Evolutionary conservation across 2,797 vertebrate genomes (phyloP).

Genomic region (Champsocephalus gunnari): DNA sequence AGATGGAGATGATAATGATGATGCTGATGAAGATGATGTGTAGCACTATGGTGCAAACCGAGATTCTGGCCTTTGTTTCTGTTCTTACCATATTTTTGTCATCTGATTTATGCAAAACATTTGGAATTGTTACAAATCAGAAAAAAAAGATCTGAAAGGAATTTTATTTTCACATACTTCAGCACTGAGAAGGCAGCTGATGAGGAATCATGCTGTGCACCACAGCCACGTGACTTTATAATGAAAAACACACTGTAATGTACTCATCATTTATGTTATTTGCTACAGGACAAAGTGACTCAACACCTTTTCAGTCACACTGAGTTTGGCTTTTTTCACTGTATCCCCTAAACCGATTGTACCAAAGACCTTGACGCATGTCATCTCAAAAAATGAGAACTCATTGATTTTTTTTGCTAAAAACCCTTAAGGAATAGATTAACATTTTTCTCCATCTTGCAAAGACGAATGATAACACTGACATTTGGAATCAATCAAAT

Average conservation of each 20-base stretch:
- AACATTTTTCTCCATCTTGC: constrained; percentile 11
- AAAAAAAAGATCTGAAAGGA: constrained; percentile 29
- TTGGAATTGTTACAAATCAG: constrained; percentile 2
- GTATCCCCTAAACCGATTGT: constrained; percentile 17
- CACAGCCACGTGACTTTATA: constrained; percentile 23
- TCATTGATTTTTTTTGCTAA: constrained; percentile 14
- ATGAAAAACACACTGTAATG: constrained; percentile 43
- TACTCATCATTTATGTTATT: constrained; percentile 37
- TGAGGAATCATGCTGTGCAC: constrained; percentile 49
- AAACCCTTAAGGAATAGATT: constrained; percentile 1
- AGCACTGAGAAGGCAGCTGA: constrained; percentile 56
- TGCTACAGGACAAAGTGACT: constrained; percentile 46
- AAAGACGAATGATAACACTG: neutral
- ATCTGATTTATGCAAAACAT: neutral
- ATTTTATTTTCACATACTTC: constrained; percentile 59
- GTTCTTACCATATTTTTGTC: constrained; percentile 23
- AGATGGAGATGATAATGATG: constrained; percentile 27
- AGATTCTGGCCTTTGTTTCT: constrained; percentile 42
- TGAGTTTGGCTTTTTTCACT: constrained; percentile 40
- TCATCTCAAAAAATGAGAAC: constrained; percentile 12
- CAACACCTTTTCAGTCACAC: constrained; percentile 38
- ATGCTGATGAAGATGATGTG: constrained; percentile 33
- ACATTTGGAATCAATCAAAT: neutral
- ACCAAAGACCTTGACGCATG: constrained; percentile 5
- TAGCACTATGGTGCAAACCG: constrained; percentile 31